These are phyloP conservation scores for Elmis aenea DNA, from an alignment of 2,888 invertebrate genomes.

Conservation along the genomic window DNA sequence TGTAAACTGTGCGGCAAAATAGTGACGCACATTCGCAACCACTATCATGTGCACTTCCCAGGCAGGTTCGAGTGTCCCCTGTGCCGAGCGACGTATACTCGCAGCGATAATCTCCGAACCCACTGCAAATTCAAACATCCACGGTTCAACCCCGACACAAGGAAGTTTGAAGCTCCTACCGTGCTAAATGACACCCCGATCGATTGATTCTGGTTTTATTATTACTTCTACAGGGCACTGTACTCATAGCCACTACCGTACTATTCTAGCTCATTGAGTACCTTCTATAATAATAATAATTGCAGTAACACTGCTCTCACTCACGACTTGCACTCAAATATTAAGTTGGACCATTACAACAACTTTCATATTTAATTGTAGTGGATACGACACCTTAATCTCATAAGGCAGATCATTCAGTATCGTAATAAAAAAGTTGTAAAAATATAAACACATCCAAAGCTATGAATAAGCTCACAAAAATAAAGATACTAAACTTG, in stretches of 20 bases:
- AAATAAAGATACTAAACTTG: too few species aligned
- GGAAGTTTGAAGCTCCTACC: slow-evolving; percentile 73
- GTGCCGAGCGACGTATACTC: slow-evolving; percentile 86
- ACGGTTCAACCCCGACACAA: slow-evolving; percentile 78
- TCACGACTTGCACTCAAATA: slow-evolving; percentile 26
- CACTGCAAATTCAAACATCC: slow-evolving; percentile 92
- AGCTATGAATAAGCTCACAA: too few species aligned
- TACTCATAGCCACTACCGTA: slow-evolving; percentile 35
- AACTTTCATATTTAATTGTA: slow-evolving; percentile 4
- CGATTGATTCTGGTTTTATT: slow-evolving; percentile 48
- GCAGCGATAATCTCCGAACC: slow-evolving; percentile 88
- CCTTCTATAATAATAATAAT: slow-evolving; percentile 11
- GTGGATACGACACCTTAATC: too few species aligned
- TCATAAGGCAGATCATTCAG: too few species aligned
- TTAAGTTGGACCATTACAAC: slow-evolving; percentile 25
- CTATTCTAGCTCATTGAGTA: slow-evolving; percentile 20
- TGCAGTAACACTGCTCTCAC: slow-evolving; percentile 8
- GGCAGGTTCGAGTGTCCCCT: slow-evolving; percentile 88
- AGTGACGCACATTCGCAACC: slow-evolving; percentile 91
- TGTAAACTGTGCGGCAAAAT: slow-evolving; percentile 93
- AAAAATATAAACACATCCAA: too few species aligned
- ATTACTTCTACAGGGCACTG: slow-evolving; percentile 42
- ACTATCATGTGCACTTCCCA: slow-evolving; percentile 91
- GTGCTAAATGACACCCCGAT: slow-evolving; percentile 52
- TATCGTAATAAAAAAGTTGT: too few species aligned